Evolutionary conservation across 2,113 vertebrate species (phyloP).

Genomic region (Pangasianodon hypophthalmus): DNA sequence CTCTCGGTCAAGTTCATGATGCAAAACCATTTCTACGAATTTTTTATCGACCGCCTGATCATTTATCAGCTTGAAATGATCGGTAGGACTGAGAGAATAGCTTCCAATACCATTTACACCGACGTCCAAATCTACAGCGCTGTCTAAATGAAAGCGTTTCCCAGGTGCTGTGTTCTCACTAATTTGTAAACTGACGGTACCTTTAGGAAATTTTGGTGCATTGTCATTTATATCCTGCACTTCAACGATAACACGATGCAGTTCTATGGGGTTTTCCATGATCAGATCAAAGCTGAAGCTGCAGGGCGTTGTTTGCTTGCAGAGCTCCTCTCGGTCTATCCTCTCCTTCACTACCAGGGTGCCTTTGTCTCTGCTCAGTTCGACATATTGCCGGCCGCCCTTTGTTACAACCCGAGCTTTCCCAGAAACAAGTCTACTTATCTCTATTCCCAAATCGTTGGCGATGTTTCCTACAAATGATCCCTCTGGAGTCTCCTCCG

Average conservation of each 20-base stretch:
- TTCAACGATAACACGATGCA: conserved; percentile 55
- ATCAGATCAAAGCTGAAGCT: conserved; percentile 71
- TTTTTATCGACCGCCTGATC: conserved; percentile 56
- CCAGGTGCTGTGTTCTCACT: conserved; percentile 44
- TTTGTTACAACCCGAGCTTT: conserved; percentile 64
- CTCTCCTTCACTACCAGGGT: conserved; percentile 57
- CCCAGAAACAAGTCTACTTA: conserved; percentile 55
- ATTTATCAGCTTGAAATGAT: conserved; percentile 41
- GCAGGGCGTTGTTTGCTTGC: conserved; percentile 55
- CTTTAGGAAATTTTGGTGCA: conserved; percentile 14
- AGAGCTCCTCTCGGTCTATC: conserved; percentile 64
- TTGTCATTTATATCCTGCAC: conserved; percentile 14
- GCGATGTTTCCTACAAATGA: conserved; percentile 69
- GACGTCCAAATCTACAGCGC: conserved; percentile 71
- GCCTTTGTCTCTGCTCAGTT: conserved; percentile 63
- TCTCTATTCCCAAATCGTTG: conserved; percentile 67
- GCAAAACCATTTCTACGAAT: conserved; percentile 70
- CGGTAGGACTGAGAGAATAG: conserved; percentile 65
- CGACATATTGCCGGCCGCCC: conserved; percentile 62
- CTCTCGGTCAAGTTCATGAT: conserved; percentile 69
- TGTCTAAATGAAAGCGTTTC: conserved; percentile 64
- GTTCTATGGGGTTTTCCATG: conserved; percentile 66
- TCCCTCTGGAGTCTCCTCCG: conserved; percentile 67
- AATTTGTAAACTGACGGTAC: conserved; percentile 1
- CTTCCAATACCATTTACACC: conserved; percentile 68